Evolutionary conservation across 2,113 vertebrate species (phyloP).

Genomic region (Mirounga angustirostris): DNA sequence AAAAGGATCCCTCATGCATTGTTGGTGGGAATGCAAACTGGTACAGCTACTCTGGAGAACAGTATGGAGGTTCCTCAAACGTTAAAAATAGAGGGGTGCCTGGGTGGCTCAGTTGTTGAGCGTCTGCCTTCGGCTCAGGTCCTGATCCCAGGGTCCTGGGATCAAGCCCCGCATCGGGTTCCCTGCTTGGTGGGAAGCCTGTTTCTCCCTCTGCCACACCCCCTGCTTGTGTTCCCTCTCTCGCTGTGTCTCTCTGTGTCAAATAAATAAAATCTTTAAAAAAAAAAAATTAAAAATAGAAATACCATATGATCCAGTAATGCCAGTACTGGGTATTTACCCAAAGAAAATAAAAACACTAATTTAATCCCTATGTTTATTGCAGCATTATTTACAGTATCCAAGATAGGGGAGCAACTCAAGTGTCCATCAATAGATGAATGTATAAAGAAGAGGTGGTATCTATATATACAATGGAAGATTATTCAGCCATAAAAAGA

Average conservation of each 20-base stretch:
- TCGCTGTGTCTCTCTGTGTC: too few species aligned
- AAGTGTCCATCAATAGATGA: not conserved
- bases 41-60: not conserved
- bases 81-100: not conserved
- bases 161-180: too few species aligned
- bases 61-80: not conserved
- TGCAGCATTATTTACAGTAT: not conserved
- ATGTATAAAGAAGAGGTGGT: not conserved
- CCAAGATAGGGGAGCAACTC: not conserved
- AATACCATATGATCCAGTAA: not conserved
- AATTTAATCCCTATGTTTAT: not conserved
- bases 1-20: not conserved
- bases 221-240: too few species aligned
- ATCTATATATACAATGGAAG: not conserved
- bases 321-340: not conserved
- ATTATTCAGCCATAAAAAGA: not conserved
- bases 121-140: too few species aligned
- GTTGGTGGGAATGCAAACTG: not conserved
- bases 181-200: too few species aligned
- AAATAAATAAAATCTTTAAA: too few species aligned
- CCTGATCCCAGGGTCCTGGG: too few species aligned
- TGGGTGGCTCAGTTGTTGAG: too few species aligned
- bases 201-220: too few species aligned
- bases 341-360: not conserved
- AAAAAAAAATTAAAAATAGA: not conserved